Percentiles rank a stretch among this genome's conserved stretches.
Evolutionary conservation across 2,888 invertebrate genomes (phyloP).

Genomic region (Fissipunctia ypsillon): DNA sequence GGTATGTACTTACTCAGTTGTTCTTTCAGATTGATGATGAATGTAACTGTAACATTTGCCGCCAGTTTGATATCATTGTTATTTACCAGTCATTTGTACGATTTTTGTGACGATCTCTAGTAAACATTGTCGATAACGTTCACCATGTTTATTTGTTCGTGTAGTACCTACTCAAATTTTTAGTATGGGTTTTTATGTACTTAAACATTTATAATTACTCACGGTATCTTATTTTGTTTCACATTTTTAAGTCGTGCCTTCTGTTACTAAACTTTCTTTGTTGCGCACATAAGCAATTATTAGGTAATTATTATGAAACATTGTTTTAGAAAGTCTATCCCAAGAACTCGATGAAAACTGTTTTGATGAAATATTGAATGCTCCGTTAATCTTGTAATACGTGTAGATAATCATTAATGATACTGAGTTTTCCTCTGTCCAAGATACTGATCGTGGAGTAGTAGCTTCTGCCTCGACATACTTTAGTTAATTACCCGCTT

Average conservation of each 20-base stretch:
- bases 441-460: constrained; percentile 60
- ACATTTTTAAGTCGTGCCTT: constrained; percentile 15
- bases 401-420: constrained; percentile 55
- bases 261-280: constrained; percentile 28
- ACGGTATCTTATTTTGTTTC: constrained; percentile 11
- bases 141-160: constrained; percentile 43
- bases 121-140: constrained; percentile 49
- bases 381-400: constrained; percentile 53
- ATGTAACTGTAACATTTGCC: constrained; percentile 39
- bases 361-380: constrained; percentile 55
- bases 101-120: constrained; percentile 29
- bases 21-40: constrained; percentile 31
- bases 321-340: constrained; percentile 39
- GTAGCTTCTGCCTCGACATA: constrained; percentile 73
- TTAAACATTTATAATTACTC: constrained; percentile 9
- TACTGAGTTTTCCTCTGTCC: constrained; percentile 56
- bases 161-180: constrained; percentile 40
- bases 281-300: constrained; percentile 22
- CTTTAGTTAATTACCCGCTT: constrained; percentile 68
- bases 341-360: constrained; percentile 27
- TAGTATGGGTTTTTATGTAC: constrained; percentile 10
- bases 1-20: constrained; percentile 52
- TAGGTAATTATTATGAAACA: constrained; percentile 31
- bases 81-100: constrained; percentile 36
- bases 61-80: constrained; percentile 48